Conservation (phyloP, 2,113 vertebrate species). For the Upupa epops region DNA sequence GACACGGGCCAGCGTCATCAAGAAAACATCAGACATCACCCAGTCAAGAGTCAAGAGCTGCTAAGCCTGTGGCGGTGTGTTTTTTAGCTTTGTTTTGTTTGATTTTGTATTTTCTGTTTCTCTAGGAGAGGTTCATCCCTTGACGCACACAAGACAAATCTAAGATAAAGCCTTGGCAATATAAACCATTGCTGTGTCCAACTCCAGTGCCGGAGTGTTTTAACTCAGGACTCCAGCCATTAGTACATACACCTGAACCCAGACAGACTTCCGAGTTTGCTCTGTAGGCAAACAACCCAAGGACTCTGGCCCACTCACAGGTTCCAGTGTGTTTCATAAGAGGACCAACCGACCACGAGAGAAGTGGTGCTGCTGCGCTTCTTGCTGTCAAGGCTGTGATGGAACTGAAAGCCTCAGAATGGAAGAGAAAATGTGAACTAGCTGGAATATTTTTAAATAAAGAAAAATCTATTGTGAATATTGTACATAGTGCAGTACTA, state of each 20-base stretch:
- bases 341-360: constrained; percentile 72
- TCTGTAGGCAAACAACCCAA: constrained; percentile 23
- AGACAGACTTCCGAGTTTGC: constrained; percentile 67
- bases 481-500: constrained; percentile 85
- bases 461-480: constrained; percentile 82
- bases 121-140: constrained; percentile 66
- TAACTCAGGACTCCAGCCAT: constrained; percentile 82
- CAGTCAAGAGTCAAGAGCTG: constrained; percentile 87
- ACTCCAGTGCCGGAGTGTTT: constrained; percentile 71
- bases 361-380: constrained; percentile 72
- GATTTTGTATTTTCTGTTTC: constrained; percentile 71
- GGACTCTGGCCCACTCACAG: constrained; percentile 64
- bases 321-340: constrained; percentile 70
- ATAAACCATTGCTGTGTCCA: constrained; percentile 69
- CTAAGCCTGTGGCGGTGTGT: constrained; percentile 67
- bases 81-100: constrained; percentile 70
- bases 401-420: constrained; percentile 75
- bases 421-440: constrained; percentile 84
- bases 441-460: constrained; percentile 78
- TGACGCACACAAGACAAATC: constrained; percentile 71
- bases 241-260: constrained; percentile 64
- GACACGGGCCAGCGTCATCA: constrained; percentile 93
- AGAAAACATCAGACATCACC: constrained; percentile 94
- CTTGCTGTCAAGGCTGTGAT: constrained; percentile 72
- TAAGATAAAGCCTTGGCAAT: constrained; percentile 73